Evolutionary conservation across 2,113 vertebrate species (phyloP).

Genomic region (Apodemus sylvaticus): DNA sequence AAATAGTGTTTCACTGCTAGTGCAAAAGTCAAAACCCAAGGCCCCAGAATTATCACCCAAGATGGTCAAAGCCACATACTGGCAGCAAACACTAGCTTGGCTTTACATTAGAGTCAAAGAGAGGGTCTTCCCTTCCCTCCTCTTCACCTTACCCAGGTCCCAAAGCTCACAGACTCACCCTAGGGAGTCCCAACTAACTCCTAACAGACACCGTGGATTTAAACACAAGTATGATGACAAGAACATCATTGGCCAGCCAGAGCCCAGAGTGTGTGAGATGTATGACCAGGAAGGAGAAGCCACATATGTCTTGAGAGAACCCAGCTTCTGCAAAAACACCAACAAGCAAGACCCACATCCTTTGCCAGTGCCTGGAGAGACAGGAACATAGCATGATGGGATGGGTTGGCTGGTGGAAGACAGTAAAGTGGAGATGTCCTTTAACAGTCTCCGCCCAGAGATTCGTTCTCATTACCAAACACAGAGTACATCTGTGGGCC

Average conservation of each 20-base stretch:
- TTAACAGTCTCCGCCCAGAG: background rate
- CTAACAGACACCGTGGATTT: background rate
- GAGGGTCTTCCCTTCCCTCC: background rate
- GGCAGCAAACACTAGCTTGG: background rate
- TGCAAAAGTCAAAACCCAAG: constrained; percentile 15
- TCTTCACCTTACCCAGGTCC: background rate
- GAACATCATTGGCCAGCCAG: background rate
- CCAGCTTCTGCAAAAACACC: background rate
- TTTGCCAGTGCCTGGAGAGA: background rate
- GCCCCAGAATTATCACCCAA: background rate
- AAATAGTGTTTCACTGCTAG: constrained; percentile 41
- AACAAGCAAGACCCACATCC: background rate
- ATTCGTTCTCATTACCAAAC: background rate
- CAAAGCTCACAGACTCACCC: background rate
- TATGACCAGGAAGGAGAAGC: background rate
- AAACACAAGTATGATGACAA: constrained; percentile 60
- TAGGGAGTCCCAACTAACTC: background rate
- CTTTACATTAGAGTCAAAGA: background rate
- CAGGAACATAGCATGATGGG: background rate
- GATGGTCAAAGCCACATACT: background rate
- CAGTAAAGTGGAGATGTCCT: background rate
- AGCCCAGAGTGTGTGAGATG: background rate
- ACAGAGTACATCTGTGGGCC: background rate
- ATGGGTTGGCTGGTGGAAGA: background rate
- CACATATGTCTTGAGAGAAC: background rate